Base-by-base conservation (phyloP, 2,888 invertebrate species). In the Athalia circularis region DNA sequence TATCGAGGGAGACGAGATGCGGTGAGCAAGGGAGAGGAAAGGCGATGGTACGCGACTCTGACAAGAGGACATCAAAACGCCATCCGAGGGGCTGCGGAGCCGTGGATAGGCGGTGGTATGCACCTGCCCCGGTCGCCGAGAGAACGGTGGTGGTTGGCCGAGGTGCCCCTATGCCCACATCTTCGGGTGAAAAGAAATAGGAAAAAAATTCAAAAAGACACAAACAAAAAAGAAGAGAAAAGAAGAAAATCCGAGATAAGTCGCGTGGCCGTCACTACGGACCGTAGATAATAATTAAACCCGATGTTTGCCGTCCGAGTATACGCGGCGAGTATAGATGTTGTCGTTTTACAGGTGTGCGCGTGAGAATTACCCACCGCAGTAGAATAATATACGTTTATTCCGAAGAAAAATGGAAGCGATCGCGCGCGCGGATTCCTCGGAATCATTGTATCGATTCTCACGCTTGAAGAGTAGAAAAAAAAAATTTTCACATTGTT, bases 81-180 rank as follows among this genome's bases (percentile, higher is more conserved):
- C 52, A 72, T 72, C 72, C 57, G 59, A 72, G 72, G 72, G 72
- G 59, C 72, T 59, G 45, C 57, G 47, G 72, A 59, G 72, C 57
- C 64, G 29, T 65, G 64, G 9, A 54, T 7, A 43, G 15, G 13
- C 5, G 70, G 5, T 47, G 59, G 29, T 29, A 57, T 72, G 72
- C 72, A 72, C 72, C 72, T 72, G 72, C 72, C 72, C 64, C 62
- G 61, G 47, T 61, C 61, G 70, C 45, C 59, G 15, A 48, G 59
- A 47, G 59, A 11, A 47, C 45, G 8, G 45, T 59, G 65, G 67
- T 45, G 59, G 68, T 29, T n/a, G 50, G 11, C 9, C 70, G 79
- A 80, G 81, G 79, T 81, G 84, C 87, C 87, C 87, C 86, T 86
- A 87, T 87, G 82, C 87, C 87, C 87, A 86, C 85, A 86, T 86